A percentile compares a stretch with the other conserved stretches of the same genome.
Evolutionary conservation across 2,113 vertebrate genomes (phyloP).

Genomic region (Parus major): DNA sequence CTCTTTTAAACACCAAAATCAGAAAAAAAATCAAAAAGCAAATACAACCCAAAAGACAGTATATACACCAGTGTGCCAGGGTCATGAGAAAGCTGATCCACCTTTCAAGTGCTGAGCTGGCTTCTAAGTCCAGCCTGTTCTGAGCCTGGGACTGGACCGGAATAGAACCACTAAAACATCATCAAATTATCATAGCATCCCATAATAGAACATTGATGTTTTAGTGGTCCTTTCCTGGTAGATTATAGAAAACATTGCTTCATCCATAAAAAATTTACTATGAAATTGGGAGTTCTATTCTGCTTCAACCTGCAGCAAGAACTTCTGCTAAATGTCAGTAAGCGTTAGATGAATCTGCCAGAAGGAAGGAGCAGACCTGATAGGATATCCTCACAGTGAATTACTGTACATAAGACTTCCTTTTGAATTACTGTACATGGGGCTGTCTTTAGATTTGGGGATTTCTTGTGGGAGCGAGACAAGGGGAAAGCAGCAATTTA

Average conservation of each 20-base stretch:
- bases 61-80: background rate
- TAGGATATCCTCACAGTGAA: background rate
- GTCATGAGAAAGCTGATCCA: background rate
- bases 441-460: background rate
- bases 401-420: fast-evolving
- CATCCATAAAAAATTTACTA: background rate
- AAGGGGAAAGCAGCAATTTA: background rate
- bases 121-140: background rate
- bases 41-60: background rate
- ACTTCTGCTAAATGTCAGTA: background rate
- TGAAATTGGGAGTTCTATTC: background rate
- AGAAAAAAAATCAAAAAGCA: background rate
- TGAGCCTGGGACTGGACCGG: background rate
- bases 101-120: background rate
- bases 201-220: background rate
- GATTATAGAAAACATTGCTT: background rate
- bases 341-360: background rate
- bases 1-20: background rate
- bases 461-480: fast-evolving
- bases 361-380: background rate
- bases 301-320: background rate
- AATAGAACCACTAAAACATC: background rate
- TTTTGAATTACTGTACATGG: background rate
- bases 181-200: background rate
- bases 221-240: background rate